phyloP scores from a whole-genome alignment of 2,888 invertebrate species.

The Catocala fraxini region DNA sequence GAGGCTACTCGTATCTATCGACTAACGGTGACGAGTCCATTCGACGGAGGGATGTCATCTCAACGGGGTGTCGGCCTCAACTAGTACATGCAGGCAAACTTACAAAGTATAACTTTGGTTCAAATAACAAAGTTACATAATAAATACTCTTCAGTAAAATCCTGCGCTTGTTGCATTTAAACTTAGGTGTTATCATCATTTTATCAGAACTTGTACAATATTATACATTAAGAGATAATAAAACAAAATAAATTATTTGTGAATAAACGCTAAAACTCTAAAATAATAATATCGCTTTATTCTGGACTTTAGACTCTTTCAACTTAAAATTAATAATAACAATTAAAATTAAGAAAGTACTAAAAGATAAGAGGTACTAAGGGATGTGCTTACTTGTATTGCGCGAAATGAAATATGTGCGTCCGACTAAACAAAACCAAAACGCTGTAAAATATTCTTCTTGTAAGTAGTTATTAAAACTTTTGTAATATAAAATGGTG shows the following conservation, averaged over 20 bases:
- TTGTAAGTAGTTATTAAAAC: background rate
- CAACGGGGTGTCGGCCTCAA: constrained; percentile 35
- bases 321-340: constrained; percentile 81
- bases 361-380: constrained; percentile 54
- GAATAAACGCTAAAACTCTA: constrained; percentile 66
- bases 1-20: constrained; percentile 37
- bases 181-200: constrained; percentile 34
- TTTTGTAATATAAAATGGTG: constrained; percentile 10
- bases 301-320: constrained; percentile 82
- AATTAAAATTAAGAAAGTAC: constrained; percentile 66
- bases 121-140: constrained; percentile 42
- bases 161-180: constrained; percentile 25
- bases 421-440: constrained; percentile 17
- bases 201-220: constrained; percentile 46
- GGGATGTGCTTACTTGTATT: constrained; percentile 34
- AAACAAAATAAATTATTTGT: constrained; percentile 79
- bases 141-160: constrained; percentile 33
- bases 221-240: constrained; percentile 48
- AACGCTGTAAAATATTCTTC: constrained; percentile 5
- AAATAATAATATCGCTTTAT: constrained; percentile 83
- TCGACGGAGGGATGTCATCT: constrained; percentile 47
- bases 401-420: constrained; percentile 28
- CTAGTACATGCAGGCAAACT: constrained; percentile 41
- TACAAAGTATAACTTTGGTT: constrained; percentile 49
- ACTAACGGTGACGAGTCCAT: constrained; percentile 40